Evolutionary conservation across 2,113 vertebrate species (phyloP).

Genomic region (Psephotus haematonotus): DNA sequence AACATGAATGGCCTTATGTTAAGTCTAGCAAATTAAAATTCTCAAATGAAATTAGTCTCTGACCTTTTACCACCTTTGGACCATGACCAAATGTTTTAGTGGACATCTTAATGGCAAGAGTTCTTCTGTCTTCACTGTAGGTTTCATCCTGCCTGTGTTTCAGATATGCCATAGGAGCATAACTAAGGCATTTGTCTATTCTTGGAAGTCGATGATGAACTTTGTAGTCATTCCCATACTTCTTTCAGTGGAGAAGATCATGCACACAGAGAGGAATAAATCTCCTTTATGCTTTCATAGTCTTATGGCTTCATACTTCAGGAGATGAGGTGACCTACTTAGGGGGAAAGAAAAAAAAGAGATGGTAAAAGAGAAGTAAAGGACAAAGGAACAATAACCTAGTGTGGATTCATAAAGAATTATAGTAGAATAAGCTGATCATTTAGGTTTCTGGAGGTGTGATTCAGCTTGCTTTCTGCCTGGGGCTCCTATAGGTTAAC

Average conservation of each 20-base stretch:
- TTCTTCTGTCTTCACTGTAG: neutral
- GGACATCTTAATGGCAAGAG: neutral
- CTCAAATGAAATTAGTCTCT: neutral
- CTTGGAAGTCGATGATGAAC: neutral
- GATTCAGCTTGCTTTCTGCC: neutral
- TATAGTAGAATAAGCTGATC: conserved; percentile 9
- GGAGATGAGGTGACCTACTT: conserved; percentile 57
- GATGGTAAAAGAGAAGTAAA: conserved; percentile 2
- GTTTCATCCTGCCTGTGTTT: neutral
- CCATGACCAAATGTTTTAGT: neutral
- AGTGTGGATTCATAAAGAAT: neutral
- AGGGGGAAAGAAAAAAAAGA: neutral
- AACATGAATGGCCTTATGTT: neutral
- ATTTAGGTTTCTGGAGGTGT: neutral
- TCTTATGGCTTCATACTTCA: conserved; percentile 52
- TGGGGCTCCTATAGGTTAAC: neutral
- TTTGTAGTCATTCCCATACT: conserved; percentile 33
- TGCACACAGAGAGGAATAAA: conserved; percentile 46
- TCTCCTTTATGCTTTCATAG: conserved; percentile 61
- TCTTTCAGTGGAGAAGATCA: conserved; percentile 30
- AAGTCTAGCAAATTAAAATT: neutral
- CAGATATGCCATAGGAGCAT: neutral
- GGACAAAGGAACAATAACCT: conserved; percentile 54
- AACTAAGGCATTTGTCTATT: conserved; percentile 50
- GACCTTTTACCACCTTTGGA: neutral